Conservation (phyloP, 1,140 invertebrate genomes). For the Temnothorax curvispinosus region DNA sequence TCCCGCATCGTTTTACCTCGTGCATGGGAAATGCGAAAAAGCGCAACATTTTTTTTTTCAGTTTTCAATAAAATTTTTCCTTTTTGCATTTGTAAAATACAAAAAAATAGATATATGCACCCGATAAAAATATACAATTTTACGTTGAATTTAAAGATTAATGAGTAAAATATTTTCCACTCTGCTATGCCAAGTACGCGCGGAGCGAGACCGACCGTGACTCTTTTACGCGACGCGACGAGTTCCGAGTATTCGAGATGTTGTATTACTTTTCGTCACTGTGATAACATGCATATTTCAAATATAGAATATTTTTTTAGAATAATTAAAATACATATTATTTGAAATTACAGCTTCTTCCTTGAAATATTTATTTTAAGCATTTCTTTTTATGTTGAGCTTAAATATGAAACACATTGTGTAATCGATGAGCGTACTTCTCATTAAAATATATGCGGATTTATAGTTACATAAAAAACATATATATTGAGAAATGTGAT, state of each 20-base stretch:
- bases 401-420: no score
- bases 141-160: slow-evolving; percentile 3
- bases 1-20: not conserved
- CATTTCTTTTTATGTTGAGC: no score
- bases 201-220: no score
- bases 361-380: no score
- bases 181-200: not conserved
- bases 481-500: no score
- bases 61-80: slow-evolving; percentile 7
- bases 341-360: not conserved
- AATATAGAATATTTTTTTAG: not conserved
- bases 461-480: no score
- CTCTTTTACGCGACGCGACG: no score
- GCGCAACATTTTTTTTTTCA: not conserved
- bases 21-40: not conserved
- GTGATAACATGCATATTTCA: not conserved
- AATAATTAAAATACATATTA: not conserved
- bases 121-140: slow-evolving; percentile 25
- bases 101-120: not conserved
- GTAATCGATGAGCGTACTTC: no score
- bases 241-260: no score
- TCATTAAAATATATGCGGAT: no score
- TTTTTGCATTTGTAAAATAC: not conserved
- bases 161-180: not conserved
- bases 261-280: not conserved